A percentile compares a stretch with the other conserved stretches of the same genome.
Conservation (phyloP, 2,888 invertebrate species). For the Rhopalosiphum nymphaeae region DNA sequence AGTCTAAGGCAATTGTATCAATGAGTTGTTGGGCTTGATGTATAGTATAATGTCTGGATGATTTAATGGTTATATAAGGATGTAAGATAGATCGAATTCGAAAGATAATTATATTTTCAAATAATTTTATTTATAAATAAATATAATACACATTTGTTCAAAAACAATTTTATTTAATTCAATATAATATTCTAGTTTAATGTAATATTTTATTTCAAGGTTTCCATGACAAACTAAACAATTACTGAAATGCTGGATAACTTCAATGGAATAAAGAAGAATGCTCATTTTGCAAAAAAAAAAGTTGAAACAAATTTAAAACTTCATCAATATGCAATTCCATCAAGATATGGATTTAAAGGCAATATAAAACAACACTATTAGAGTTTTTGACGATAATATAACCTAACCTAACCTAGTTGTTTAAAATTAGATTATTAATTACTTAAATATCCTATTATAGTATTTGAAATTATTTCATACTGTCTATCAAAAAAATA, state of each 20-base stretch:
- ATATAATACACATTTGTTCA: not conserved
- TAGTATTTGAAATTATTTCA: no score
- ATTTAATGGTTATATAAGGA: no score
- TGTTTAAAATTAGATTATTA: no score
- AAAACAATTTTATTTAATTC: not conserved
- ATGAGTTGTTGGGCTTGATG: not conserved
- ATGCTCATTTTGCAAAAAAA: not conserved
- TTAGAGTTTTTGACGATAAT: no score
- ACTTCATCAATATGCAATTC: not conserved
- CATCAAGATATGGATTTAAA: not conserved
- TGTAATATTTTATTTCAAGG: constrained; percentile 30
- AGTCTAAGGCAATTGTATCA: not conserved
- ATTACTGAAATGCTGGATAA: constrained; percentile 22
- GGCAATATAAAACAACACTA: not conserved
- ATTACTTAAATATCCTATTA: no score
- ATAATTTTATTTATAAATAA: not conserved
- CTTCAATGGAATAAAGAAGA: not conserved
- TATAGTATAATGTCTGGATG: not conserved
- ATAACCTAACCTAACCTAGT: no score
- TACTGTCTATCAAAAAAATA: no score
- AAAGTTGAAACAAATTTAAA: not conserved
- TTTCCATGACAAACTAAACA: not conserved
- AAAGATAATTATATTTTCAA: no score
- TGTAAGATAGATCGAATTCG: no score
- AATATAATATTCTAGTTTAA: not conserved